These are phyloP conservation scores for Chelonia mydas DNA, from an alignment of 2,797 vertebrate genomes.

Conservation along the genomic window DNA sequence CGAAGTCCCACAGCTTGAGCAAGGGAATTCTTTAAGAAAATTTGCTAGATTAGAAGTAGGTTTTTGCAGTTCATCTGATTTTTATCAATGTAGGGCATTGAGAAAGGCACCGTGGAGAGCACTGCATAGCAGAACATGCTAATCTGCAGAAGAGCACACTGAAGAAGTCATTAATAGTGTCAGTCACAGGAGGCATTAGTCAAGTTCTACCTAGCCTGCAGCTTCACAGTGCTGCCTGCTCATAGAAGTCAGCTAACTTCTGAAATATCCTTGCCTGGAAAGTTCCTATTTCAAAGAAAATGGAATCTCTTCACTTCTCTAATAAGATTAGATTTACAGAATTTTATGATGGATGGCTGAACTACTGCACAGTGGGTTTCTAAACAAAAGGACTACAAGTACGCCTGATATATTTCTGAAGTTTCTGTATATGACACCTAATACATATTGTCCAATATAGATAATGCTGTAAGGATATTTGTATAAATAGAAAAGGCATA, in stretches of 20 bases:
- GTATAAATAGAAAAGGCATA: background rate
- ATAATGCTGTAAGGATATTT: background rate
- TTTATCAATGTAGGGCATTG: background rate
- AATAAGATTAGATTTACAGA: background rate
- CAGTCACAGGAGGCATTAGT: conserved; percentile 39
- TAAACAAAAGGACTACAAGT: background rate
- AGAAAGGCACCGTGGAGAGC: background rate
- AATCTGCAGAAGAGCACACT: background rate
- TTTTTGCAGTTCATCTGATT: background rate
- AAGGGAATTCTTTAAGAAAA: background rate
- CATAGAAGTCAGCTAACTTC: background rate
- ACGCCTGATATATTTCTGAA: background rate
- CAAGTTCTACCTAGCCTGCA: background rate
- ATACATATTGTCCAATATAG: rapidly evolving
- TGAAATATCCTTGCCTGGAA: conserved; percentile 30
- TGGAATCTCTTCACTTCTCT: background rate
- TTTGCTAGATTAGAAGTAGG: background rate
- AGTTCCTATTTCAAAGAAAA: conserved; percentile 17
- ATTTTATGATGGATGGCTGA: background rate
- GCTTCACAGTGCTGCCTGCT: background rate
- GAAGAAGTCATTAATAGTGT: conserved; percentile 37
- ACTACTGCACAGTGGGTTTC: background rate
- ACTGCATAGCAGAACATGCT: background rate
- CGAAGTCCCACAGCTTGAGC: background rate
- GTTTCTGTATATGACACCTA: background rate